phyloP scores from a whole-genome alignment of 2,113 vertebrate genomes.

The Murina feae region DNA sequence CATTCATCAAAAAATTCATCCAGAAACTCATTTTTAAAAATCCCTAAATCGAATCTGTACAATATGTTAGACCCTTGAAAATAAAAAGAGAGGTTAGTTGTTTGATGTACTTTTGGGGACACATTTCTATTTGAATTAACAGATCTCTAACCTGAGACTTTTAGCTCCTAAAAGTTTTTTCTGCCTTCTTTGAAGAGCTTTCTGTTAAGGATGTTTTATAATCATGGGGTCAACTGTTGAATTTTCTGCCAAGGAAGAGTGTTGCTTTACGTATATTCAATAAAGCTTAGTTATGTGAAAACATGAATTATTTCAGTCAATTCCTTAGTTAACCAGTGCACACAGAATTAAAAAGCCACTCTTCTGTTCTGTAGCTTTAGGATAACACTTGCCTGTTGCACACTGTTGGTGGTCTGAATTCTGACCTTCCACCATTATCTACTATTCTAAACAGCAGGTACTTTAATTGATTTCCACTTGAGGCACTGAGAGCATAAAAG shows the following conservation, averaged over 20 bases:
- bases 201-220: background rate
- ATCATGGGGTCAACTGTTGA: background rate
- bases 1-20: conserved; percentile 19
- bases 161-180: background rate
- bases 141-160: background rate
- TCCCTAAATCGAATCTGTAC: background rate
- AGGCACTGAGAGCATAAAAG: conserved; percentile 64
- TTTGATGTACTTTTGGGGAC: background rate
- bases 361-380: background rate
- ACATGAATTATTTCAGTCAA: background rate
- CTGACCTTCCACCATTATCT: conserved; percentile 43
- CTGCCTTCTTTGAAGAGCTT: background rate
- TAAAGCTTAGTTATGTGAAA: background rate
- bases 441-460: conserved; percentile 64
- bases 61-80: background rate
- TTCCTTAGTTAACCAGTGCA: background rate
- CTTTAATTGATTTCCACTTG: conserved; percentile 56
- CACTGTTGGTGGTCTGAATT: conserved; percentile 44
- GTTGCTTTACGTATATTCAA: background rate
- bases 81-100: background rate
- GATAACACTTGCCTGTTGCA: background rate
- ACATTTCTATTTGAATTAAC: background rate
- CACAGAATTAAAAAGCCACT: background rate
- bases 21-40: conserved; percentile 2
- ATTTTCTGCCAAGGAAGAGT: background rate